These are phyloP conservation scores for Huso huso DNA, from an alignment of 2,797 vertebrate species.

Conservation along the genomic window DNA sequence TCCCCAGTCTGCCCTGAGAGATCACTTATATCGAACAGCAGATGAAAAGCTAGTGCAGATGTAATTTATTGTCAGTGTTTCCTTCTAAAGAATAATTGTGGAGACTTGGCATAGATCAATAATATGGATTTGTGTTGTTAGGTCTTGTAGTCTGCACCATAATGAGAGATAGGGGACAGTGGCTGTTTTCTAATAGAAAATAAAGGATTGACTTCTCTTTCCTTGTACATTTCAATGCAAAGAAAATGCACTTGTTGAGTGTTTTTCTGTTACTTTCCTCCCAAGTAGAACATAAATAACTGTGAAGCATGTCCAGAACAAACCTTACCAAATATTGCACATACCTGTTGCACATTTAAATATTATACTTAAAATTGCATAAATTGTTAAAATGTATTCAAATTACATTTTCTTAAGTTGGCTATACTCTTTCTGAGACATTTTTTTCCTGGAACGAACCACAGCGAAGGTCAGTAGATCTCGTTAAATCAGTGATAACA, in stretches of 20 bases:
- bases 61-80: slow-evolving; percentile 97
- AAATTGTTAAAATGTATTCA: no score
- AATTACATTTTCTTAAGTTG: no score
- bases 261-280: no score
- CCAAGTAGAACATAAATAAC: no score
- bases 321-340: no score
- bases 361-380: no score
- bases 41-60: slow-evolving; percentile 93
- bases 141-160: slow-evolving; percentile 89
- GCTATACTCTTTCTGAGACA: no score
- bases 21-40: slow-evolving; percentile 80
- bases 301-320: no score
- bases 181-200: slow-evolving; percentile 78
- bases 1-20: slow-evolving; percentile 71
- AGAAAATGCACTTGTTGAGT: slow-evolving; percentile 14
- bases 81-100: slow-evolving; percentile 98
- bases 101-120: slow-evolving; percentile 91
- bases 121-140: slow-evolving; percentile 97
- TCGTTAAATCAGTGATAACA: no score
- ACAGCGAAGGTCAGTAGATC: no score
- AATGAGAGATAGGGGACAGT: slow-evolving; percentile 84
- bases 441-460: no score
- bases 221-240: slow-evolving; percentile 69
- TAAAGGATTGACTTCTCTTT: slow-evolving; percentile 69
- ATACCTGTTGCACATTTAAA: no score